Base-by-base conservation (phyloP, 2,888 invertebrate species). In the Halocaridina rubra region DNA sequence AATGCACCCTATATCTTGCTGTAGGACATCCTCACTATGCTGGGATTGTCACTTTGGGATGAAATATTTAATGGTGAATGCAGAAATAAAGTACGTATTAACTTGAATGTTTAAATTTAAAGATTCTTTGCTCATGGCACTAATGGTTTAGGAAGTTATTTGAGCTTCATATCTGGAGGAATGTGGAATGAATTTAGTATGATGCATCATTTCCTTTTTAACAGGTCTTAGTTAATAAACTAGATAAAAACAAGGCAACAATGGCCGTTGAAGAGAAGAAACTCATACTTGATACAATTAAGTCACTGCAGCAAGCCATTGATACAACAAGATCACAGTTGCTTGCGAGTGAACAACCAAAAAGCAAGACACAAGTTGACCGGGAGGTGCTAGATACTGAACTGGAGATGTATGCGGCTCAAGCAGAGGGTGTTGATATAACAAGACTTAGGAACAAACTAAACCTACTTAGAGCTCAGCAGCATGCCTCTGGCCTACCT, bases 351-450 rank as follows among this genome's bases (percentile, higher is more conserved):
- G 69, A 87, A 32, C 75, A 84, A 24, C 88, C 88, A 27, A 95
- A 95, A 90, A 94, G 94, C 0, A 93, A 95, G 88, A 95, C 96
- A 90, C 88, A 92, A 91, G 90, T 96, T 0, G 96, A 97, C 90
- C 96, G 96, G 90, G 97, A 97, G 90, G 94, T 98, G 76, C 92
- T 98, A 10, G 98, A 98, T 90, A 95, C 96, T 0, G 98, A 98
- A 90, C 91, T 98, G 90, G 98, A 98, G 90, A 92, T 98, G 88
- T 96, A 97, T 89, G 96, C 95, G 0, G 96, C 96, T 89, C 96
- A 97, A 90, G 96, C 94, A 91, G 95, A 95, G 90, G 98, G 97
- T 0, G 95, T 95, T 80, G 97, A 98, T 89, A 96, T 96, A 0
- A 93, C 95, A 0, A 96, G 95, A 88, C 92, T 98, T 75, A 94